phyloP scores from a whole-genome alignment of 2,797 vertebrate genomes.

The Gobionotothen gibberifrons region DNA sequence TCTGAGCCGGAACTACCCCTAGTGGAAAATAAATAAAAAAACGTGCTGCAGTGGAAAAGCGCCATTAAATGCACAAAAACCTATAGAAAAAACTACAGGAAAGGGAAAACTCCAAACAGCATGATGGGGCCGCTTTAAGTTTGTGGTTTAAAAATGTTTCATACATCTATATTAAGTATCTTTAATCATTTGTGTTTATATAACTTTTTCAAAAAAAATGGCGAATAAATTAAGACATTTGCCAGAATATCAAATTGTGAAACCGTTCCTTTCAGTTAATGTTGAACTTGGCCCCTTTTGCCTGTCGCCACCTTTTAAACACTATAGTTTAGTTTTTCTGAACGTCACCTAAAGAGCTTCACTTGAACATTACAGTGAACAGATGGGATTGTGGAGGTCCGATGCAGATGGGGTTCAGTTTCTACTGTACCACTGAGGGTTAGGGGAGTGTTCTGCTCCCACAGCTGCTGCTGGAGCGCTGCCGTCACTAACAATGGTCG shows the following conservation, averaged over 20 bases:
- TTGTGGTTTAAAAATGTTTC: too few species aligned
- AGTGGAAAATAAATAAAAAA: too few species aligned
- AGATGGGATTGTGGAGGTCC: conserved; percentile 25
- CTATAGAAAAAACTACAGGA: too few species aligned
- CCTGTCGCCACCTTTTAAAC: not conserved
- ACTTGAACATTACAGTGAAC: conserved; percentile 17
- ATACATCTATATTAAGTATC: too few species aligned
- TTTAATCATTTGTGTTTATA: too few species aligned
- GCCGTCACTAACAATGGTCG: conserved; percentile 50
- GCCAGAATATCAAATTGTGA: not conserved
- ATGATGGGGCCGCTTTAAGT: too few species aligned
- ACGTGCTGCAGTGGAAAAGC: too few species aligned
- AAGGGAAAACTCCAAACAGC: too few species aligned
- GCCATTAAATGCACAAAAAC: too few species aligned
- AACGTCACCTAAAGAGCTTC: conserved; percentile 3
- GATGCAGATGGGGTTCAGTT: conserved; percentile 53
- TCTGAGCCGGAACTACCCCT: too few species aligned
- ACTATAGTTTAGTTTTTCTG: conserved; percentile 9
- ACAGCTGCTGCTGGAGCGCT: conserved; percentile 65
- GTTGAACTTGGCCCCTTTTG: conserved; percentile 30
- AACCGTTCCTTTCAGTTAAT: conserved; percentile 3
- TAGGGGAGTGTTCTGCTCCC: conserved; percentile 51
- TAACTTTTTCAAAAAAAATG: not conserved
- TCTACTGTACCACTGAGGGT: conserved; percentile 43
- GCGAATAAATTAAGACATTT: not conserved